Base-by-base conservation (phyloP, 2,797 vertebrate species). In the Lepilemur ruficaudatus region DNA sequence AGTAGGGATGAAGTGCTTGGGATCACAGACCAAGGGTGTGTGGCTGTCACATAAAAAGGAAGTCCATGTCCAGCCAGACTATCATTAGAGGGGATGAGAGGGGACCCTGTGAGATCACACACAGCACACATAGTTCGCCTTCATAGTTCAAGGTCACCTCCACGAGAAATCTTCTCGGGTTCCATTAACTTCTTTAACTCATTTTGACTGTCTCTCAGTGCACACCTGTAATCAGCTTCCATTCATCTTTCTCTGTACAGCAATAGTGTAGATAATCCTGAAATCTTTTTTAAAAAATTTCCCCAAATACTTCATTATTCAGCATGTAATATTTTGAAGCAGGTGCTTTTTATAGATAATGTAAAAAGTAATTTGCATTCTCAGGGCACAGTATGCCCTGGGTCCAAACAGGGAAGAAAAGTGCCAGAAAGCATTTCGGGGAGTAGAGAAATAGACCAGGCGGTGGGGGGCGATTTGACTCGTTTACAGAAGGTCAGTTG, bases 261-360 rank as follows among this genome's bases (percentile, higher is more conserved):
- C 73, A 84, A 63, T 80, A 89, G 80, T n/a, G 32, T 57, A 52
- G 72, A 91, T 95, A 92, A 92, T 96, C 73, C 35, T 89, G 87
- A 94, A 93, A 72, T 55, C 25, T 82, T 87, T 90, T 32, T 11
- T 4, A 17, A 72, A 38, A 38, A 67, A 41, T 57, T 94, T 76
- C 82, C 91, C 87, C 25, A 10, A 32, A 92, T 80, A 88, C 57
- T 76, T 97, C 50, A 57, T 96, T 93, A 85, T 96, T 89, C 55
- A 92, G 52, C 82, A 14, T 30, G 48, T 91, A 76, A 72, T 88
- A 78, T 92, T 94, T 94, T 76, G 48, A 75, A 97, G 50, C 67
- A 96, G 48, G 35, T 83, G 43, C n/a, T 82, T 92, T 93, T 76
- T 72, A 30, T 85, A 94, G 87, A 93, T 89, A 93, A 91, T 80